A percentile compares a stretch with the other conserved stretches of the same genome.
Evolutionary conservation across 2,113 vertebrate genomes (phyloP).

Genomic region (Rhinichthys klamathensis): DNA sequence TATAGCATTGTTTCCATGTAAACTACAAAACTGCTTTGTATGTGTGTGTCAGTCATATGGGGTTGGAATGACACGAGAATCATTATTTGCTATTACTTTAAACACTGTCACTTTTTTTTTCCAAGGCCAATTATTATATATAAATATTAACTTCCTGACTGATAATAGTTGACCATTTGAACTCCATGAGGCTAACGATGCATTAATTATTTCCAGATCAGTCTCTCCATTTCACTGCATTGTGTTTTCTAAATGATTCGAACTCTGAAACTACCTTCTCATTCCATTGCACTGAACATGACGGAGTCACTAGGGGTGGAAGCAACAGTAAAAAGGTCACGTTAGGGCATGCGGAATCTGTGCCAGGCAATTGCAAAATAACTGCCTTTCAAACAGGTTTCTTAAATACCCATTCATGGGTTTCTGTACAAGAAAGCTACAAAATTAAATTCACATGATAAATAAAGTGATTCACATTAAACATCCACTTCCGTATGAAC

Average conservation of each 20-base stretch:
- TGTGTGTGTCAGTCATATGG: too few species aligned
- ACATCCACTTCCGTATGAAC: background rate
- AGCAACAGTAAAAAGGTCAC: background rate
- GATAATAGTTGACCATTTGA: conserved; percentile 26
- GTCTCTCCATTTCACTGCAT: background rate
- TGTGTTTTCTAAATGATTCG: background rate
- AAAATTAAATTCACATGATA: background rate
- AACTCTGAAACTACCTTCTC: background rate
- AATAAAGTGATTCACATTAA: background rate
- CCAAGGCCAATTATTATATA: background rate
- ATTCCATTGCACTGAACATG: background rate
- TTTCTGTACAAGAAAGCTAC: background rate
- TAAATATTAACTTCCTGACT: conserved; percentile 4
- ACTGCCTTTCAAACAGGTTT: background rate
- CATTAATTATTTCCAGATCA: background rate
- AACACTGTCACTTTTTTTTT: background rate
- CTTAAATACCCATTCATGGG: background rate
- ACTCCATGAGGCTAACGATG: background rate
- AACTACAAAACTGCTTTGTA: too few species aligned
- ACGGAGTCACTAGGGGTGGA: background rate
- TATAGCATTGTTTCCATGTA: too few species aligned
- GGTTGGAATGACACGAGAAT: background rate
- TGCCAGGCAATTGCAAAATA: background rate
- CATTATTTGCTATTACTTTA: background rate
- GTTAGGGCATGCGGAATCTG: background rate